Evolutionary conservation across 2,113 vertebrate genomes (phyloP), one percentile per base, ranked within the genome.

Genomic region (Okapia johnstoni): DNA sequence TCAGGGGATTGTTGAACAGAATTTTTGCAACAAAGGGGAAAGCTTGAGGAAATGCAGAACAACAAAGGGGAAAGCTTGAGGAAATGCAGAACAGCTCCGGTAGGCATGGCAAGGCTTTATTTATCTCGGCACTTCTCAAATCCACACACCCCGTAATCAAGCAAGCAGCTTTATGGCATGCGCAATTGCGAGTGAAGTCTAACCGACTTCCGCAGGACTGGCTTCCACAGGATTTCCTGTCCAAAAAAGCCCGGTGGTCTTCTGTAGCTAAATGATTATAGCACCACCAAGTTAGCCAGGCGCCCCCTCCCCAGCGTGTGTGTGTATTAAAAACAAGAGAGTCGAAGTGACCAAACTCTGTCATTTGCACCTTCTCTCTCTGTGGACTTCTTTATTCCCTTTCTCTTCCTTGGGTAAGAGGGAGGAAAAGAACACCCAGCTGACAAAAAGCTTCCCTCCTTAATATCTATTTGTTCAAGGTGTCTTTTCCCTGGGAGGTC

Each of bases 141-240:
- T 63, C 83, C 0, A n/a, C 85, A 98, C 98, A 95, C 96, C 98
- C 97, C 90, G 92, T 88, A 89, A 97, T 93, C 98, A 98, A 98
- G 98, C 83, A 97, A 96, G 94, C 84, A 77, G 94, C 70, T 97
- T 97, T 97, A 97, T 96, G 93, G 55, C 85, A 61, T 6, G 33
- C 95, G 92, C 97, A 98, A 96, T 97, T 95, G 90, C 96, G 80
- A 94, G 1, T 57, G 95, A 97, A 97, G 93, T 87, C 86, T 96
- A 97, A 97, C 98, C 88, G 97, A 97, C 97, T 98, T 97, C 96
- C 88, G 85, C 77, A 93, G 95, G 80, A 80, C 93, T 76, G 88
- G 66, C 85, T 97, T 95, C 88, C 95, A 93, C 96, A 98, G 98
- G 97, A 98, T 98, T 98, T 99, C 98, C 98, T 98, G 98, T 81